These are phyloP conservation scores for Apogon hyalosoma DNA, from an alignment of 2,797 vertebrate species.

Conservation along the genomic window DNA sequence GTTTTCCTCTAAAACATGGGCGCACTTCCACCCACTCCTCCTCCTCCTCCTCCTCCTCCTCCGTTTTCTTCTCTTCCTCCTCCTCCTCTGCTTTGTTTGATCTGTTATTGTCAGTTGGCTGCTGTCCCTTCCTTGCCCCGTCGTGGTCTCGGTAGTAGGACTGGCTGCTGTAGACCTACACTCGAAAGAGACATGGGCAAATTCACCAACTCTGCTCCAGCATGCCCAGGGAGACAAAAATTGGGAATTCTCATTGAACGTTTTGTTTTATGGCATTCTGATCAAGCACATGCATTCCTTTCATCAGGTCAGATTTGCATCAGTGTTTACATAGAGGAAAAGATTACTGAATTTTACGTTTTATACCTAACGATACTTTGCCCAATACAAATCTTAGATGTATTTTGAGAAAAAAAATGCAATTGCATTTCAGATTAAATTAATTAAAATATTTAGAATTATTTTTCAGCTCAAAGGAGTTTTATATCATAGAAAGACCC, in stretches of 20 bases:
- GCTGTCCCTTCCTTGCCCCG: conserved; percentile 81
- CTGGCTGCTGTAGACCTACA: conserved; percentile 89
- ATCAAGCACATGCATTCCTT: conserved; percentile 17
- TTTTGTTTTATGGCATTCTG: conserved; percentile 40
- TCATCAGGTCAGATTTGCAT: background rate
- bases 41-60: conserved; percentile 60
- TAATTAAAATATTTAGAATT: too few species aligned
- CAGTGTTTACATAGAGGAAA: background rate
- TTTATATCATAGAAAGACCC: too few species aligned
- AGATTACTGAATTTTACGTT: too few species aligned
- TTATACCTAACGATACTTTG: too few species aligned
- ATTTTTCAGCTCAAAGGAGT: too few species aligned
- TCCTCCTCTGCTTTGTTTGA: conserved; percentile 65
- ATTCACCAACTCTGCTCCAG: conserved; percentile 82
- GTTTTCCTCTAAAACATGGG: conserved; percentile 83
- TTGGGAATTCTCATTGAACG: conserved; percentile 75
- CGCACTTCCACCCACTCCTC: conserved; percentile 76
- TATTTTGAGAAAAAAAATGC: too few species aligned
- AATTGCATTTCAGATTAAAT: too few species aligned
- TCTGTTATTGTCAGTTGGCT: conserved; percentile 75
- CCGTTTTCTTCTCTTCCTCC: conserved; percentile 16
- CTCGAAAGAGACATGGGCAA: conserved; percentile 79
- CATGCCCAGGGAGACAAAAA: conserved; percentile 80
- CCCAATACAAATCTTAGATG: too few species aligned
- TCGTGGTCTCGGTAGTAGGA: conserved; percentile 78